These are phyloP conservation scores for Gerris buenoi DNA, from an alignment of 1,140 invertebrate species.

Conservation along the genomic window DNA sequence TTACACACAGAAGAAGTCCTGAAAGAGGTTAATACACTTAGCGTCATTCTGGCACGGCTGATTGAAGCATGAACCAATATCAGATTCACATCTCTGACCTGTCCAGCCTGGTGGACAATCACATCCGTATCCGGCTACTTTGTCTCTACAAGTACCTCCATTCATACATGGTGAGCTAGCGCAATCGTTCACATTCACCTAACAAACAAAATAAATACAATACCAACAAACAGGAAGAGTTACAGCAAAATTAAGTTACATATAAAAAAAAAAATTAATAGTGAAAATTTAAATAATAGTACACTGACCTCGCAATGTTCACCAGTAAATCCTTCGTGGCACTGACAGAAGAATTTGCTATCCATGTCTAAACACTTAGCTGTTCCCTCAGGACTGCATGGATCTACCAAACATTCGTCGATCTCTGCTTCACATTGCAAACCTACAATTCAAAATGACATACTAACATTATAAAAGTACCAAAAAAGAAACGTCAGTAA, in stretches of 20 bases:
- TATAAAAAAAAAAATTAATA: background rate
- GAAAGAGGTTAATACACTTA: constrained; percentile 79
- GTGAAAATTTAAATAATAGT: background rate
- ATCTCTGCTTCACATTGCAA: constrained; percentile 82
- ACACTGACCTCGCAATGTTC: constrained; percentile 54
- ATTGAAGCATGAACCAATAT: constrained; percentile 71
- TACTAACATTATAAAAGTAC: background rate
- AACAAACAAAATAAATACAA: constrained; percentile 13
- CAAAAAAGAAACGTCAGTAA: no score
- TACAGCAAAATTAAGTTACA: background rate
- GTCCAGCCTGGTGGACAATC: constrained; percentile 76
- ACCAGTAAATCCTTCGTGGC: constrained; percentile 78
- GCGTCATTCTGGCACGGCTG: constrained; percentile 85
- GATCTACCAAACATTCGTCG: constrained; percentile 79
- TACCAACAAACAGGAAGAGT: background rate
- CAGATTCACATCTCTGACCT: constrained; percentile 69
- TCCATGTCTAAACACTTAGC: constrained; percentile 75
- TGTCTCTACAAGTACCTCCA: constrained; percentile 73
- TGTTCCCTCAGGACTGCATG: constrained; percentile 75
- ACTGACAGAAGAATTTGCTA: constrained; percentile 78
- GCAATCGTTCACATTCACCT: constrained; percentile 74
- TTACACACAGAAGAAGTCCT: constrained; percentile 91
- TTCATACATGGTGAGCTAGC: constrained; percentile 74
- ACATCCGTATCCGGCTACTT: constrained; percentile 70
- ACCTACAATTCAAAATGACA: constrained; percentile 33